A percentile compares a stretch with the other conserved stretches of the same genome.
These are phyloP conservation scores for Gobio gobio DNA, from an alignment of 2,113 vertebrate genomes.

Conservation along the genomic window DNA sequence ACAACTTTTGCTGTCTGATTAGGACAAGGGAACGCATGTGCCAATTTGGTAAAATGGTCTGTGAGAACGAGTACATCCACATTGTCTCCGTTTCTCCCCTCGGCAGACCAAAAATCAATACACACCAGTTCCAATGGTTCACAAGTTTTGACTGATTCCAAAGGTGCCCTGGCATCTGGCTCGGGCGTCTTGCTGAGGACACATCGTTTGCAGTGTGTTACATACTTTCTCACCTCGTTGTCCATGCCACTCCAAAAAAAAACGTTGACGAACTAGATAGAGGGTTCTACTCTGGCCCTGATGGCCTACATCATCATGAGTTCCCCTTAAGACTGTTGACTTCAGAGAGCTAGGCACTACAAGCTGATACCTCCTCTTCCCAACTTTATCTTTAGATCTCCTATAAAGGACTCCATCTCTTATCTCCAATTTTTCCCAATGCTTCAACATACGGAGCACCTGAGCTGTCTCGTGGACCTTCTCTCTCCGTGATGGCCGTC, in stretches of 20 bases:
- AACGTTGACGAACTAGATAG: neutral
- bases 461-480: neutral
- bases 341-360: neutral
- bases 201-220: too few relatives aligned
- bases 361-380: neutral
- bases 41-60: too few relatives aligned
- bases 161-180: neutral
- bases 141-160: neutral
- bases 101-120: too few relatives aligned
- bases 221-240: neutral
- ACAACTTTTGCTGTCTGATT: neutral
- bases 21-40: too few relatives aligned
- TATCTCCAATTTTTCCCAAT: neutral
- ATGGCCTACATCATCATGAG: too few relatives aligned
- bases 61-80: too few relatives aligned
- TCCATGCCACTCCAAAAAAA: neutral
- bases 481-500: neutral
- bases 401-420: constrained; percentile 2
- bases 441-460: neutral
- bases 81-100: too few relatives aligned
- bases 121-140: too few relatives aligned
- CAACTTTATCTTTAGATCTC: neutral
- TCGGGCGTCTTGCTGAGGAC: too few relatives aligned
- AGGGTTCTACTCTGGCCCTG: too few relatives aligned
- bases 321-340: neutral